Percentiles rank a stretch among this genome's conserved stretches.
Evolutionary conservation across 37 sponge, comb jelly and placozoan species (phyloP).

Genomic region (Chondrosia reniformis): DNA sequence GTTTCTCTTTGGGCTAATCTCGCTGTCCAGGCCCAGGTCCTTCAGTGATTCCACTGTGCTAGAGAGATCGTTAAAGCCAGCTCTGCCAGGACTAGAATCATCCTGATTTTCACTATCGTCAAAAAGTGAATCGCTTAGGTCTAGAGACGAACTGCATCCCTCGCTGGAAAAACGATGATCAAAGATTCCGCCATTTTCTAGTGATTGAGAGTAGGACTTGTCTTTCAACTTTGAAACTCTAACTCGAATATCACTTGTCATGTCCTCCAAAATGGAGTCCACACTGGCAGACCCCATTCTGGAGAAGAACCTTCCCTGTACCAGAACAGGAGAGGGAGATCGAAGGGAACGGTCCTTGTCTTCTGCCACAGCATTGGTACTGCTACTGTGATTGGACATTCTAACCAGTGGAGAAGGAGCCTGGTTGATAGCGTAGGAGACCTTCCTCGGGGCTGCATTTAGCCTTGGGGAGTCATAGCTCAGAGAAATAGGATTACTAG

Average conservation of each 20-base stretch:
- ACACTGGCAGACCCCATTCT: neutral
- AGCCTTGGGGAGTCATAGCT: neutral
- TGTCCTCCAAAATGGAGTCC: constrained; percentile 26
- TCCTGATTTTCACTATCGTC: neutral
- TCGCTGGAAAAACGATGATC: constrained; percentile 15
- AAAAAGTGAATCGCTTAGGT: constrained; percentile 16
- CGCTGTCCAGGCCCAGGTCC: neutral
- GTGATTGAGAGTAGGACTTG: neutral
- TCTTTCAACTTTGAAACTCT: constrained; percentile 6
- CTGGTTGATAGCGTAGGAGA: no score
- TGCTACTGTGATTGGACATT: neutral
- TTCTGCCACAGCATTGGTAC: neutral
- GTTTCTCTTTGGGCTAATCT: neutral
- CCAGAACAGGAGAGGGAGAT: constrained; percentile 18
- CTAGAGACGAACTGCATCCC: constrained; percentile 18
- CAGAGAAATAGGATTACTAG: neutral
- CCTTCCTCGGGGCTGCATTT: neutral
- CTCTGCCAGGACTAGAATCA: neutral
- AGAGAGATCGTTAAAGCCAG: neutral
- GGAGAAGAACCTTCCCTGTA: constrained; percentile 3
- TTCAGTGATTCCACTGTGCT: neutral
- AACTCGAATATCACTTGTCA: neutral
- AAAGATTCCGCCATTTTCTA: neutral
- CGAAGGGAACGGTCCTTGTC: neutral
- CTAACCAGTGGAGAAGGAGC: constrained; percentile 5